phyloP scores from a whole-genome alignment of 2,888 invertebrate species.

The Aromia moschata region DNA sequence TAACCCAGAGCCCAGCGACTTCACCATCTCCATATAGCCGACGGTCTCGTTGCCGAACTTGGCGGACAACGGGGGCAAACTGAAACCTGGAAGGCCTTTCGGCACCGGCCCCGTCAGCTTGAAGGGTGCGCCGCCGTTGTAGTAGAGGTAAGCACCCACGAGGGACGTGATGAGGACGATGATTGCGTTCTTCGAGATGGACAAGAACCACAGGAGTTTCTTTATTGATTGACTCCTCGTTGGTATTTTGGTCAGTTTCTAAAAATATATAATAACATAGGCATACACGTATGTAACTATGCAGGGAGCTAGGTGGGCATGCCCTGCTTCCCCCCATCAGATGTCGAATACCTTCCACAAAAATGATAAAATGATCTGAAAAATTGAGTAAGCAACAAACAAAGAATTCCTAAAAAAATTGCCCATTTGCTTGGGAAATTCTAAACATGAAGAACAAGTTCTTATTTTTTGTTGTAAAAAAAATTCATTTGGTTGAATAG shows the following conservation, averaged over 20 bases:
- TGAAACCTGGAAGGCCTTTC: slow-evolving; percentile 67
- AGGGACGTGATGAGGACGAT: slow-evolving; percentile 73
- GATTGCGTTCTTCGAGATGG: slow-evolving; percentile 82
- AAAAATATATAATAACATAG: slow-evolving; percentile 42
- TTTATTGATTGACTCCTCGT: slow-evolving; percentile 62
- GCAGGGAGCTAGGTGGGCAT: no score
- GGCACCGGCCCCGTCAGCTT: slow-evolving; percentile 69
- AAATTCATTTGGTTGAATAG: no score
- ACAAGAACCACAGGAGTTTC: slow-evolving; percentile 75
- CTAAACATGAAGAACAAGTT: no score
- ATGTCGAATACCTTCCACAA: no score
- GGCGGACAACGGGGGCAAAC: slow-evolving; percentile 75
- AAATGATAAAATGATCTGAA: no score
- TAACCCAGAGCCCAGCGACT: slow-evolving; percentile 79
- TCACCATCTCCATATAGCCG: slow-evolving; percentile 73
- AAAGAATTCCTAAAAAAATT: no score
- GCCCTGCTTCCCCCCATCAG: not conserved
- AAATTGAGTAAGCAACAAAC: no score
- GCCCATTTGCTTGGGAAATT: no score
- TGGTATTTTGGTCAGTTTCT: slow-evolving; percentile 71
- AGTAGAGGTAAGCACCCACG: slow-evolving; percentile 43
- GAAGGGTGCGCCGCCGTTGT: slow-evolving; percentile 68
- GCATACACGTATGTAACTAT: no score
- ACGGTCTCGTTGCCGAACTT: slow-evolving; percentile 70
- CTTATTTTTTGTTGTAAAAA: no score